Conservation (phyloP, 2,113 vertebrate species). For the Pipa parva region DNA sequence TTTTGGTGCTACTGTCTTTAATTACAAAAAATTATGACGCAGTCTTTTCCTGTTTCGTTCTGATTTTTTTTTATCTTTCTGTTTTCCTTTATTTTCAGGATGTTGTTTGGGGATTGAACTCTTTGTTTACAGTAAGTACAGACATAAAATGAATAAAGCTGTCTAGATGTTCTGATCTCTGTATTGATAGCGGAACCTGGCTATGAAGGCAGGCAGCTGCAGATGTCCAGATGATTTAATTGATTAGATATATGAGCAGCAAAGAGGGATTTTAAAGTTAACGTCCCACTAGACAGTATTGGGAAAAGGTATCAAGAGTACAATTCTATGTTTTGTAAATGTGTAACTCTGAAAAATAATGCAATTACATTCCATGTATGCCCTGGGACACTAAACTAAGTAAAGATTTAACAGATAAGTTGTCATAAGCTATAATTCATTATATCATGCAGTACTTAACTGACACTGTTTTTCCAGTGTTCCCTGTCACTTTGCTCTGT, state of each 20-base stretch:
- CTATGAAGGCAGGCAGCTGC: not conserved
- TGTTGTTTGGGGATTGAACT: constrained; percentile 96
- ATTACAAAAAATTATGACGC: not conserved
- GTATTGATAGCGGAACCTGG: not conserved
- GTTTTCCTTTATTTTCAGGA: constrained; percentile 71
- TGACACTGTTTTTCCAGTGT: no score
- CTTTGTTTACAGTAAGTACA: constrained; percentile 95
- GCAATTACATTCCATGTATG: not conserved
- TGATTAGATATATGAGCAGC: constrained; percentile 1
- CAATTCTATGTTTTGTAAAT: not conserved
- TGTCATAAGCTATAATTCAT: no score
- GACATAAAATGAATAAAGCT: constrained; percentile 2
- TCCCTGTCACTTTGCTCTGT: no score
- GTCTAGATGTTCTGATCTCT: not conserved
- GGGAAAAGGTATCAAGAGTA: not conserved
- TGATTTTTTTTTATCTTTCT: constrained; percentile 25
- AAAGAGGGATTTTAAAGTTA: not conserved
- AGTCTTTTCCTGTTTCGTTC: not conserved
- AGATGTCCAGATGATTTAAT: not conserved
- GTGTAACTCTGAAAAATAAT: not conserved
- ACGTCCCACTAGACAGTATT: not conserved
- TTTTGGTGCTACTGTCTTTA: no score
- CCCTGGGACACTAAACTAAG: no score
- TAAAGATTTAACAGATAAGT: no score
- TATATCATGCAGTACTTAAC: no score